phyloP scores from a whole-genome alignment of 1,140 invertebrate species.

The Camponotus floridanus region DNA sequence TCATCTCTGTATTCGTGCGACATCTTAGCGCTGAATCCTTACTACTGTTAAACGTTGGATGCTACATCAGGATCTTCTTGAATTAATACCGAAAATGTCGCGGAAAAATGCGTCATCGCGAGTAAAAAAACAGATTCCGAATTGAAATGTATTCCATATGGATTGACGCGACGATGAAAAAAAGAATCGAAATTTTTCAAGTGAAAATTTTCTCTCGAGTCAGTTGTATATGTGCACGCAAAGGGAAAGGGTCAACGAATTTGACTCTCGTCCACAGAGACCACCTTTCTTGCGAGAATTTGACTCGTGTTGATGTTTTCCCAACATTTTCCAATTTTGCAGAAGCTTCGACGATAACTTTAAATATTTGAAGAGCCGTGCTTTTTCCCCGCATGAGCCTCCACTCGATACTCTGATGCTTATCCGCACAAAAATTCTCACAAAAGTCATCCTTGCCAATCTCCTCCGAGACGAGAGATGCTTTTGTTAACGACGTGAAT shows the following conservation, averaged over 20 bases:
- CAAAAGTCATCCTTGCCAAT: too few species aligned
- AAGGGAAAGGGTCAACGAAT: slow-evolving; percentile 33
- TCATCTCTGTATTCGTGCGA: slow-evolving; percentile 3
- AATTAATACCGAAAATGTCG: slow-evolving; percentile 31
- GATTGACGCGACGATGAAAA: slow-evolving; percentile 46
- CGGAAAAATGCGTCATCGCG: slow-evolving; percentile 38
- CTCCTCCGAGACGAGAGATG: neutral
- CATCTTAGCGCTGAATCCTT: neutral
- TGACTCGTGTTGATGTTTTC: slow-evolving; percentile 31
- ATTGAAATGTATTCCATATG: slow-evolving; percentile 36
- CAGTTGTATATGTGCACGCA: too few species aligned
- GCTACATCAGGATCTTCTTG: slow-evolving; percentile 22
- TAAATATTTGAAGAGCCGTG: slow-evolving; percentile 64
- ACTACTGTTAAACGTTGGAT: neutral
- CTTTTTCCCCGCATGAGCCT: slow-evolving; percentile 17
- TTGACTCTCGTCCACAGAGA: neutral
- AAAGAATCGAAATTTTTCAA: slow-evolving; percentile 47
- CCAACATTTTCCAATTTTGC: slow-evolving; percentile 19
- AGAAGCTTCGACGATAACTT: slow-evolving; percentile 48
- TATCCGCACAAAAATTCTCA: slow-evolving; percentile 18
- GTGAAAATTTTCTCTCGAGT: neutral
- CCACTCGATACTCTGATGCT: slow-evolving; percentile 40
- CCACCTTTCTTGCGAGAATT: slow-evolving; percentile 26
- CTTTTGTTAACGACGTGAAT: slow-evolving; percentile 52
- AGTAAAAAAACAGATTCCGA: neutral